These are phyloP conservation scores for Mythimna vitellina DNA, from an alignment of 2,888 invertebrate genomes.

Conservation along the genomic window DNA sequence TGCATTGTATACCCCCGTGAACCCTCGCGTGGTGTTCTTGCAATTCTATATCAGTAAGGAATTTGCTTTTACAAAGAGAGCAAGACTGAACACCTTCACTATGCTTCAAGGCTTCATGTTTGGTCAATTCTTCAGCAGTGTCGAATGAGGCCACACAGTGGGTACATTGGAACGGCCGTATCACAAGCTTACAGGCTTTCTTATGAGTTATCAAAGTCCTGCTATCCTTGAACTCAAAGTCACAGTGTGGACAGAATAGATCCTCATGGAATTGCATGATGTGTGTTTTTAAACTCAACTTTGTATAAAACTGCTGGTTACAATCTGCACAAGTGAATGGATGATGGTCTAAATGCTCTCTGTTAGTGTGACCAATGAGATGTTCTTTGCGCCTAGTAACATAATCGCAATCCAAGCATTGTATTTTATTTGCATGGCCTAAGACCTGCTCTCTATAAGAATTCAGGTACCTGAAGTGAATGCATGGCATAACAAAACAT, in stretches of 20 bases:
- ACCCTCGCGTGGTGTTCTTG: slow-evolving; percentile 74
- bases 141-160: slow-evolving; percentile 75
- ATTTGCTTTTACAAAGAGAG: slow-evolving; percentile 73
- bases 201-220: slow-evolving; percentile 67
- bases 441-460: slow-evolving; percentile 75
- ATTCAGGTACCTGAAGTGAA: slow-evolving; percentile 75
- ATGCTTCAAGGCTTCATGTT: slow-evolving; percentile 70
- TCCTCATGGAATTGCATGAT: slow-evolving; percentile 75
- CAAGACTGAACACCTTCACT: slow-evolving; percentile 70
- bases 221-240: slow-evolving; percentile 69
- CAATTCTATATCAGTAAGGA: slow-evolving; percentile 64
- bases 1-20: slow-evolving; percentile 74
- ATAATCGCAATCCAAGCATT: slow-evolving; percentile 78
- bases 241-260: slow-evolving; percentile 74
- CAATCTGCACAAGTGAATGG: slow-evolving; percentile 77
- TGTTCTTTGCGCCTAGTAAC: slow-evolving; percentile 74
- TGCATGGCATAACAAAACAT: slow-evolving; percentile 73
- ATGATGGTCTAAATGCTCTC: slow-evolving; percentile 78
- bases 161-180: slow-evolving; percentile 65
- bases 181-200: slow-evolving; percentile 66
- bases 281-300: slow-evolving; percentile 73
- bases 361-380: slow-evolving; percentile 75
- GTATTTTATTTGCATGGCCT: slow-evolving; percentile 67
- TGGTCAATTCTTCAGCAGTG: slow-evolving; percentile 63
- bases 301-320: slow-evolving; percentile 76